phyloP scores from a whole-genome alignment of 1,140 invertebrate genomes.

The Neodiprion virginianus region DNA sequence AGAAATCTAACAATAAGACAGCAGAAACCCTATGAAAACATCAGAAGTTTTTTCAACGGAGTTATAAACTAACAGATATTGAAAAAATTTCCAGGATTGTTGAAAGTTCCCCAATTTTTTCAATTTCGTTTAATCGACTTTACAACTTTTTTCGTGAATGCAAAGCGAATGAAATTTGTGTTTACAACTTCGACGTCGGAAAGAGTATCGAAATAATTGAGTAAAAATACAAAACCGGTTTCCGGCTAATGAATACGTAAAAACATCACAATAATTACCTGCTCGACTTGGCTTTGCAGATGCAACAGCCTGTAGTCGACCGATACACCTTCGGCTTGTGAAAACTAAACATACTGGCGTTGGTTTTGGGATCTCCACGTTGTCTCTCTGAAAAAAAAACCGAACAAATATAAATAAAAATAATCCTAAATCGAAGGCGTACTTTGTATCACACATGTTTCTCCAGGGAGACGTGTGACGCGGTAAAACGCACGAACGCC shows the following conservation, averaged over 20 bases:
- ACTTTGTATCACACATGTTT: background rate
- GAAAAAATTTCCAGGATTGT: too few relatives aligned
- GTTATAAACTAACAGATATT: too few relatives aligned
- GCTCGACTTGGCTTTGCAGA: slow-evolving; percentile 88
- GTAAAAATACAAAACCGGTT: background rate
- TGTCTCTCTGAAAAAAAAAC: slow-evolving; percentile 13
- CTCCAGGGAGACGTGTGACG: background rate
- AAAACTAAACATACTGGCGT: slow-evolving; percentile 81
- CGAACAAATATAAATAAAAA: too few relatives aligned
- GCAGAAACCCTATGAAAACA: too few relatives aligned
- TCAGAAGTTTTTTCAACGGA: too few relatives aligned
- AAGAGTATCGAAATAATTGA: too few relatives aligned
- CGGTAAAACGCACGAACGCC: slow-evolving; percentile 1
- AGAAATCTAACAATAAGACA: too few relatives aligned
- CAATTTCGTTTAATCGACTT: too few relatives aligned
- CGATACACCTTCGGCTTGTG: slow-evolving; percentile 90
- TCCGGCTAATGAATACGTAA: background rate
- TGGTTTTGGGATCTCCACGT: slow-evolving; percentile 31
- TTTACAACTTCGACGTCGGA: too few relatives aligned
- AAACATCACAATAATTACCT: slow-evolving; percentile 57
- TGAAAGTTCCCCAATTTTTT: too few relatives aligned
- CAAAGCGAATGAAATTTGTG: too few relatives aligned
- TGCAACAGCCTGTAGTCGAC: slow-evolving; percentile 84
- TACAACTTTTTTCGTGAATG: too few relatives aligned
- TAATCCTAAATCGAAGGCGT: background rate